A percentile compares a stretch with the other conserved stretches of the same genome.
These are phyloP conservation scores for Taurulus bubalis DNA, from an alignment of 2,113 vertebrate genomes.

Conservation along the genomic window DNA sequence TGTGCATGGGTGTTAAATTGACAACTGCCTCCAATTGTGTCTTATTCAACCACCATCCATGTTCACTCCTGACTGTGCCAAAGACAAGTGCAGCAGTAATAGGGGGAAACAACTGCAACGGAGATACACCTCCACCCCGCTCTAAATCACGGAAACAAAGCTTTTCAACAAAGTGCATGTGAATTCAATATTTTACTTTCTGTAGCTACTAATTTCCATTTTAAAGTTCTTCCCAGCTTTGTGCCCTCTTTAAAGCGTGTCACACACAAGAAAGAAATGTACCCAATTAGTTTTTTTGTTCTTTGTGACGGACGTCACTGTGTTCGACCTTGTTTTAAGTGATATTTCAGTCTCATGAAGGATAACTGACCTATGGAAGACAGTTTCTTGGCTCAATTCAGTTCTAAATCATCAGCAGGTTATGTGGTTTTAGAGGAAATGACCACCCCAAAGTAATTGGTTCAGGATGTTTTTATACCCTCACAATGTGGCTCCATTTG, in stretches of 20 bases:
- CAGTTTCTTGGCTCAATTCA: constrained; percentile 5
- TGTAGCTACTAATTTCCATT: background rate
- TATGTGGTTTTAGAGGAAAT: constrained; percentile 43
- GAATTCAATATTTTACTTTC: background rate
- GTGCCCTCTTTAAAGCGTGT: background rate
- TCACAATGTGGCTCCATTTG: background rate
- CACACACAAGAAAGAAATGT: background rate
- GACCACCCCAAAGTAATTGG: background rate
- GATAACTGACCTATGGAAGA: constrained; percentile 19
- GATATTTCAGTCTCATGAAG: constrained; percentile 36
- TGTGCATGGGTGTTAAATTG: background rate
- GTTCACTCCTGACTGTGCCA: background rate
- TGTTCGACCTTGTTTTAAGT: constrained; percentile 41
- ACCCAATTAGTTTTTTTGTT: background rate
- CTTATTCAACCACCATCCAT: background rate
- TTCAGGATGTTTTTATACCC: constrained; percentile 14
- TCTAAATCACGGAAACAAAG: background rate
- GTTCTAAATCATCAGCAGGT: constrained; percentile 37
- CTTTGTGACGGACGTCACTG: background rate
- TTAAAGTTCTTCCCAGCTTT: background rate
- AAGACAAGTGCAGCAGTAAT: background rate
- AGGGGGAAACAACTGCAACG: background rate
- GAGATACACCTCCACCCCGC: background rate
- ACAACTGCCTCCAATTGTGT: background rate
- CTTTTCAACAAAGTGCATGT: background rate